Percentiles rank a stretch among this genome's conserved stretches.
phyloP scores from a whole-genome alignment of 2,113 vertebrate genomes.

The Gymnocephalus cernua region DNA sequence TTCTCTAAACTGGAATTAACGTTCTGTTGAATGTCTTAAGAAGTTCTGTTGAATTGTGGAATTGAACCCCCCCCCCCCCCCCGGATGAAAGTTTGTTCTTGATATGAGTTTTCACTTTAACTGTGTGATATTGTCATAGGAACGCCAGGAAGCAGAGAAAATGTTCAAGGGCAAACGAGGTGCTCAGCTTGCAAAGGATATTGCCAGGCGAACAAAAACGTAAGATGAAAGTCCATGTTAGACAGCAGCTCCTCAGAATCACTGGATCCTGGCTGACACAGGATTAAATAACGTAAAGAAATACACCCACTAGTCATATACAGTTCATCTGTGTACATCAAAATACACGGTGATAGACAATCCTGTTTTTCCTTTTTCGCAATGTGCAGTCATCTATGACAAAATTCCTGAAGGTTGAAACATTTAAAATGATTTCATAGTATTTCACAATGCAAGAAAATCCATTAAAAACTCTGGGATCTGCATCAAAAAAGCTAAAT shows the following conservation, averaged over 20 bases:
- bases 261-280: conserved; percentile 74
- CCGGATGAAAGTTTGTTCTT: neutral
- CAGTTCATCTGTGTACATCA: neutral
- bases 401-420: neutral
- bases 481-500: neutral
- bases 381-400: neutral
- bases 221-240: conserved; percentile 88
- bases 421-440: neutral
- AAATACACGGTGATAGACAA: neutral
- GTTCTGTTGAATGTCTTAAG: neutral
- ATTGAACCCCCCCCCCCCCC: neutral
- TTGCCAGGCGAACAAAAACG: conserved; percentile 99
- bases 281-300: neutral
- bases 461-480: neutral
- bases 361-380: neutral
- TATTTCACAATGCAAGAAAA: neutral
- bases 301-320: neutral
- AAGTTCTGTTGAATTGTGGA: neutral
- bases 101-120: conserved; percentile 82
- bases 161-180: conserved; percentile 99
- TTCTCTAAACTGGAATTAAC: neutral
- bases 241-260: conserved; percentile 90
- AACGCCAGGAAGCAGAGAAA: conserved; percentile 99
- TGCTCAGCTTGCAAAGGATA: conserved; percentile 99
- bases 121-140: conserved; percentile 93